Conservation (phyloP, 2,888 invertebrate species). For the Venustoraphidia nigricollis region DNA sequence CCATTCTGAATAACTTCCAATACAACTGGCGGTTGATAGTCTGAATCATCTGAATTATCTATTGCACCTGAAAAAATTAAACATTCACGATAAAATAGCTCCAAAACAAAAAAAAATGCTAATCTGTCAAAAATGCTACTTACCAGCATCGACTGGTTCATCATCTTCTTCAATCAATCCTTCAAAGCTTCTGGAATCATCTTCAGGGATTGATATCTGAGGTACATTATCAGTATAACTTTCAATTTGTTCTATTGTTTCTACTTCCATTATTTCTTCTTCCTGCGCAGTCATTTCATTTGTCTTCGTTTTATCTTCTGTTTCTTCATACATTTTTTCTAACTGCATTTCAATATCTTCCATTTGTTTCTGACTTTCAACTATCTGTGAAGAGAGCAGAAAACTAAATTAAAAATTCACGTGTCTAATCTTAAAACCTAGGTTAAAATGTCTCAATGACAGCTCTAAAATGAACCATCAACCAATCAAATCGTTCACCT, state of each 20-base stretch:
- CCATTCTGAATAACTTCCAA: slow-evolving; percentile 6
- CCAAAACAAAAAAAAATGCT: too few relatives aligned
- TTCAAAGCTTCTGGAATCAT: slow-evolving; percentile 12
- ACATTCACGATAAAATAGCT: too few relatives aligned
- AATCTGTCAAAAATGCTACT: not conserved
- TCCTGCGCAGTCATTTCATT: slow-evolving; percentile 11
- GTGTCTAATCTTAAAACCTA: too few relatives aligned
- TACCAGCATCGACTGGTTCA: slow-evolving; percentile 20
- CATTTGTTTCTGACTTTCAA: slow-evolving; percentile 9
- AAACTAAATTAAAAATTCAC: not conserved
- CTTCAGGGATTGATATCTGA: slow-evolving; percentile 10
- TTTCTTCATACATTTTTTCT: slow-evolving; percentile 22
- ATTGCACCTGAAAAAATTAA: slow-evolving; percentile 16
- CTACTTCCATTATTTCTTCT: slow-evolving; percentile 11
- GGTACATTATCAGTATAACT: slow-evolving; percentile 6
- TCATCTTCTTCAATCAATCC: slow-evolving; percentile 12
- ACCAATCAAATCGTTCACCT: too few relatives aligned
- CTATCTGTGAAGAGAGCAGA: not conserved
- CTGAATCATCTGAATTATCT: slow-evolving; percentile 23
- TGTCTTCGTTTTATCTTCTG: slow-evolving; percentile 10
- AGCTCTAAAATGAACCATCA: too few relatives aligned
- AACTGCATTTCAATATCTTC: slow-evolving; percentile 26
- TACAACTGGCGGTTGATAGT: slow-evolving; percentile 19
- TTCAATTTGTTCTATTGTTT: slow-evolving; percentile 6
- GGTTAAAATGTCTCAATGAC: too few relatives aligned